Evolutionary conservation across 2,888 invertebrate species (phyloP).

Genomic region (Drosophila subsilvestris): DNA sequence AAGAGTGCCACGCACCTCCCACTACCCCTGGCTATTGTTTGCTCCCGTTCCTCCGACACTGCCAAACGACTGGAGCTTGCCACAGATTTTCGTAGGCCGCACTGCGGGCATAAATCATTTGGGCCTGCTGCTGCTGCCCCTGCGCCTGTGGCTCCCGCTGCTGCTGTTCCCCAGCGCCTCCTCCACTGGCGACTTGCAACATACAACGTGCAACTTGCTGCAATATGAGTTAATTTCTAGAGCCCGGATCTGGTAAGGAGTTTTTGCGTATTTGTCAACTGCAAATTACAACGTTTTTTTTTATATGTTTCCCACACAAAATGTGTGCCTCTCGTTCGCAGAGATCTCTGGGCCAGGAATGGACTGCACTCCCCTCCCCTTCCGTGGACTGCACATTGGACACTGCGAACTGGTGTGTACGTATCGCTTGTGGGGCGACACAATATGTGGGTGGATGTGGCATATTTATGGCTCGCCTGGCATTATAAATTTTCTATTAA

Average conservation of each 20-base stretch:
- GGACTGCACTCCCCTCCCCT: background rate
- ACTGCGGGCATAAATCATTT: constrained; percentile 63
- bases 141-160: constrained; percentile 25
- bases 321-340: constrained; percentile 28
- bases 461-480: constrained; percentile 72
- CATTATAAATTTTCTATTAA: constrained; percentile 79
- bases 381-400: background rate
- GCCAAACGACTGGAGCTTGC: constrained; percentile 32
- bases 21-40: constrained; percentile 53
- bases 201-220: constrained; percentile 32
- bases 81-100: constrained; percentile 72
- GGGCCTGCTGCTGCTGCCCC: constrained; percentile 25
- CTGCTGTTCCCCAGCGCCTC: constrained; percentile 13
- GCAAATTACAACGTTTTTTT: constrained; percentile 75
- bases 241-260: constrained; percentile 42
- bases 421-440: constrained; percentile 50
- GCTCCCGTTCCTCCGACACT: constrained; percentile 14
- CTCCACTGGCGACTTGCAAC: background rate
- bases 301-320: constrained; percentile 68
- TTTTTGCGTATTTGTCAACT: constrained; percentile 76
- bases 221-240: constrained; percentile 78
- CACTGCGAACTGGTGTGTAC: constrained; percentile 12
- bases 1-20: constrained; percentile 26
- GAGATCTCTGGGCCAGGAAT: constrained; percentile 6
- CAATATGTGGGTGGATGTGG: constrained; percentile 69